These are phyloP conservation scores for Conus ventricosus DNA, from an alignment of 1,140 invertebrate species.

Conservation along the genomic window DNA sequence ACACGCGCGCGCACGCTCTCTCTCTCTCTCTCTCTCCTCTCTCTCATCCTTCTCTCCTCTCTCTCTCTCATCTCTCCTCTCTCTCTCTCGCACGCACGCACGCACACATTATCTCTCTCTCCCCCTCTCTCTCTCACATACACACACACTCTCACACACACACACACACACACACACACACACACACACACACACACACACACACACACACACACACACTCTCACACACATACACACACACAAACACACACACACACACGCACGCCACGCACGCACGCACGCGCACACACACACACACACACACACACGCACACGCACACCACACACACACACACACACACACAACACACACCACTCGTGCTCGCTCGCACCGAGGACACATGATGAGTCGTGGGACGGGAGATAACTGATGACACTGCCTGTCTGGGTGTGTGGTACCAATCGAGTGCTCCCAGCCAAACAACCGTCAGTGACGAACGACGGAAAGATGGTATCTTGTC, in stretches of 20 bases:
- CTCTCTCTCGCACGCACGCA: not conserved
- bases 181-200: no score
- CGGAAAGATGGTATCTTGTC: no score
- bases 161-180: no score
- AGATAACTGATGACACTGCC: no score
- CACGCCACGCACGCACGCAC: not conserved
- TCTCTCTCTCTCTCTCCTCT: slow-evolving; percentile 7
- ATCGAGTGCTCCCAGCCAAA: no score
- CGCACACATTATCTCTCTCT: not conserved
- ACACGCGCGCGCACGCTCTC: not conserved
- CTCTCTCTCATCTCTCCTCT: no score
- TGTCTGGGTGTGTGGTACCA: no score
- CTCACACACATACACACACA: no score
- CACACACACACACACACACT: no score
- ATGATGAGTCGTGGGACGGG: no score
- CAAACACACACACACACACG: no score
- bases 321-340: slow-evolving; percentile 10
- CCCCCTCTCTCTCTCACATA: not conserved
- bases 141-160: not conserved
- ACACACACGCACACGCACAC: slow-evolving; percentile 1
- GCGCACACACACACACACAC: not conserved
- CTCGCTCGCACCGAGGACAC: not conserved
- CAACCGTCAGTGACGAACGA: not conserved
- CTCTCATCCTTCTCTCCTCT: not conserved
- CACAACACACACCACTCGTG: not conserved